Percentiles rank a stretch among this genome's conserved stretches.
Evolutionary conservation across 2,888 invertebrate species (phyloP).

Genomic region (Cremastobaeus sp.): DNA sequence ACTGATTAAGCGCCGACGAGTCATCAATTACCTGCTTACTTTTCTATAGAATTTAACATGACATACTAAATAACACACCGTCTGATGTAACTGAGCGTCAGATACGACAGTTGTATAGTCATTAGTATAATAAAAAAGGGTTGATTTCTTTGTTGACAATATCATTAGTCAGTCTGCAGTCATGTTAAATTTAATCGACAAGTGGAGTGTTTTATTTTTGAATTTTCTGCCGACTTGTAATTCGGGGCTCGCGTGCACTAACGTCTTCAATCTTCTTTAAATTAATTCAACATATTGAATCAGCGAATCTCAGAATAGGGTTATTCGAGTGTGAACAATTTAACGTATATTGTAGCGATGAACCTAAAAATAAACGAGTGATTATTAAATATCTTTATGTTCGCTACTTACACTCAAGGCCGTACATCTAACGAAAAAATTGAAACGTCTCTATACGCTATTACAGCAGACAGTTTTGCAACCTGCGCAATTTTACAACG

Average conservation of each 20-base stretch:
- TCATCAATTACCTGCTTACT: slow-evolving; percentile 43
- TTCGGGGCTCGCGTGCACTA: too few relatives aligned
- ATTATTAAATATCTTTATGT: too few relatives aligned
- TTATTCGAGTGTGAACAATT: too few relatives aligned
- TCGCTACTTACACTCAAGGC: too few relatives aligned
- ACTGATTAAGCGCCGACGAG: slow-evolving; percentile 43
- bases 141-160: slow-evolving; percentile 26
- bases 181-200: slow-evolving; percentile 11
- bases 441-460: slow-evolving; percentile 12
- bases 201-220: background rate
- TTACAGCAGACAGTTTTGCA: slow-evolving; percentile 32
- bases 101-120: slow-evolving; percentile 29
- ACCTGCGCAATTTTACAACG: slow-evolving; percentile 26
- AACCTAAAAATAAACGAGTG: too few relatives aligned
- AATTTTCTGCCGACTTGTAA: too few relatives aligned
- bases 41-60: slow-evolving; percentile 28
- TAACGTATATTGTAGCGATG: too few relatives aligned
- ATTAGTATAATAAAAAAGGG: slow-evolving; percentile 34
- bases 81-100: slow-evolving; percentile 19
- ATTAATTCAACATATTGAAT: too few relatives aligned
- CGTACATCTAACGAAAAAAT: slow-evolving; percentile 11
- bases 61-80: slow-evolving; percentile 30
- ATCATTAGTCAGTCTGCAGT: slow-evolving; percentile 17
- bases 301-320: too few relatives aligned
- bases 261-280: too few relatives aligned